Evolutionary conservation across 2,797 vertebrate species (phyloP).

Genomic region (Leucoraja ocellata): DNA sequence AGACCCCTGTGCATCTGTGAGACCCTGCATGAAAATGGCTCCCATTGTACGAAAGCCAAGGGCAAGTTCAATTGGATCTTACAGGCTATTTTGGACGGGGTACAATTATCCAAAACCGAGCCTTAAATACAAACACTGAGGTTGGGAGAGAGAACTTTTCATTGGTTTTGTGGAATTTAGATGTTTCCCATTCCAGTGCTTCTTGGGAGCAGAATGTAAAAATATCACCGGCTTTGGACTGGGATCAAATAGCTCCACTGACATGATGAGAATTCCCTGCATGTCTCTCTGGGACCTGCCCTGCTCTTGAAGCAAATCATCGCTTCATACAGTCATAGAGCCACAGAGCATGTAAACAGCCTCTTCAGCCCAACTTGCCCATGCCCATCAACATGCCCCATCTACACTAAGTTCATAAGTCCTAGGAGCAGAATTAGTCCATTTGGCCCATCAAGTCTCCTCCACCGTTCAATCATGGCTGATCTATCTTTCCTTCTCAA

Average conservation of each 20-base stretch:
- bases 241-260: not conserved
- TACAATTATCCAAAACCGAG: not conserved
- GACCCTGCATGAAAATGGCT: not conserved
- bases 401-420: no score
- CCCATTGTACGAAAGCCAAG: not conserved
- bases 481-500: no score
- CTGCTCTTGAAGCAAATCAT: no score
- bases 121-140: slow-evolving; percentile 15
- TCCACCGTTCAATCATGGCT: no score
- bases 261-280: no score
- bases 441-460: no score
- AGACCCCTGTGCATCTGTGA: not conserved
- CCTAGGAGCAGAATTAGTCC: no score
- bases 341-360: no score
- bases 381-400: no score
- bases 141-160: not conserved
- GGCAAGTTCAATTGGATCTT: not conserved
- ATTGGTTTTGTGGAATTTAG: not conserved
- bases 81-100: not conserved
- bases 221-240: not conserved
- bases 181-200: not conserved
- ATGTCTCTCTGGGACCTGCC: no score
- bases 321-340: no score
- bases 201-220: not conserved
- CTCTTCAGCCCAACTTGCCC: no score